Evolutionary conservation across 1,140 invertebrate species (phyloP).

Genomic region (Zaprionus lachaisei): DNA sequence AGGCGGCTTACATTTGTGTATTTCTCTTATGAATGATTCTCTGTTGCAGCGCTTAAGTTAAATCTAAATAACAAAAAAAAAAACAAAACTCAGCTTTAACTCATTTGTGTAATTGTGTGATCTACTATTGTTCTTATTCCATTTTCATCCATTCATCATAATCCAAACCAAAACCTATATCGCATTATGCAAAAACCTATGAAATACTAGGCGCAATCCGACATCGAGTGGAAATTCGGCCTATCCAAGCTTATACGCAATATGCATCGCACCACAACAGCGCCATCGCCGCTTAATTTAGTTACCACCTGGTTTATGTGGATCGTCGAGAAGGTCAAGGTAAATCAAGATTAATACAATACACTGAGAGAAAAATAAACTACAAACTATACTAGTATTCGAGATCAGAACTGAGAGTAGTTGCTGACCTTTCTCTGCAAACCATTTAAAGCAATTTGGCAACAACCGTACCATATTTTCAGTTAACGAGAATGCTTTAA

Average conservation of each 20-base stretch:
- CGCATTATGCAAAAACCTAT: constrained; percentile 59
- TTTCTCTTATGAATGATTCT: constrained; percentile 61
- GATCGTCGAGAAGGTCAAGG: constrained; percentile 91
- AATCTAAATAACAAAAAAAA: constrained; percentile 26
- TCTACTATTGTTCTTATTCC: constrained; percentile 70
- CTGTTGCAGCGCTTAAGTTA: constrained; percentile 78
- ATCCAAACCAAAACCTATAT: constrained; percentile 6
- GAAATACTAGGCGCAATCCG: constrained; percentile 95
- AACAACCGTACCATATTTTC: constrained; percentile 68
- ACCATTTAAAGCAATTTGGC: constrained; percentile 84
- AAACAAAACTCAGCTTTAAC: constrained; percentile 45
- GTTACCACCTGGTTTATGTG: constrained; percentile 96
- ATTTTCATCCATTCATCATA: constrained; percentile 42
- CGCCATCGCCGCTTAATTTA: constrained; percentile 98
- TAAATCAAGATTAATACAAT: constrained; percentile 69
- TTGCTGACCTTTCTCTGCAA: constrained; percentile 83
- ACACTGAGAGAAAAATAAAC: background rate
- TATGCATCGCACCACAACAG: constrained; percentile 99
- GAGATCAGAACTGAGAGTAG: constrained; percentile 60
- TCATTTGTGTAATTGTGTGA: constrained; percentile 61
- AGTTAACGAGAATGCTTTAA: constrained; percentile 69
- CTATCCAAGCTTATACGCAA: constrained; percentile 98
- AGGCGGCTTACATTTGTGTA: constrained; percentile 63
- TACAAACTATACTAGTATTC: constrained; percentile 10
- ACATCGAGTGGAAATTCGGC: constrained; percentile 99